These are phyloP conservation scores for Eilema depressum DNA, from an alignment of 2,888 invertebrate genomes.

Conservation along the genomic window DNA sequence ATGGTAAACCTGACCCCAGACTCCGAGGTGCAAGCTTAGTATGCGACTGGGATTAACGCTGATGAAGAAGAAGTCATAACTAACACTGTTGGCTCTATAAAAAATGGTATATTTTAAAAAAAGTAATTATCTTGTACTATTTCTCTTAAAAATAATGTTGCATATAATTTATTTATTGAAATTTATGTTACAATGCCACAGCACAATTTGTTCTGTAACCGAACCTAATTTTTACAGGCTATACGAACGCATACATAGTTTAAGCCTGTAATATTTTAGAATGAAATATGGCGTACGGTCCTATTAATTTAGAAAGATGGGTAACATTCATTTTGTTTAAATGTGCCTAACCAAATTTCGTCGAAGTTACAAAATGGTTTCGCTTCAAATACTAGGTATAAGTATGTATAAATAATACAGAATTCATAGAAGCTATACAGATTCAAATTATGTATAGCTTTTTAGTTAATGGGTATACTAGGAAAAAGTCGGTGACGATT, in stretches of 20 bases:
- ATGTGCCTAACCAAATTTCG: neutral
- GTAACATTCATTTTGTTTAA: neutral
- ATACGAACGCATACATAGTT: neutral
- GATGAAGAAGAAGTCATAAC: too few relatives aligned
- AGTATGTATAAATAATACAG: too few relatives aligned
- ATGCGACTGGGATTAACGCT: too few relatives aligned
- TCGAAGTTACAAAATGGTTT: neutral
- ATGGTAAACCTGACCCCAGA: too few relatives aligned
- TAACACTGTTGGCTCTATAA: neutral
- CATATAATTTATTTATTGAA: neutral
- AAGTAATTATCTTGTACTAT: neutral
- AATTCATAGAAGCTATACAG: too few relatives aligned
- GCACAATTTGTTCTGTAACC: neutral
- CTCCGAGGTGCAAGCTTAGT: too few relatives aligned
- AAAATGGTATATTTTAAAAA: neutral
- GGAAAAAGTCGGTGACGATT: too few relatives aligned
- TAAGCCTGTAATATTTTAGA: neutral
- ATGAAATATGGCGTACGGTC: neutral
- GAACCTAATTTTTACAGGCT: neutral
- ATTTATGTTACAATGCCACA: neutral
- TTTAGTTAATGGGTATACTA: too few relatives aligned
- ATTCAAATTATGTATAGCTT: too few relatives aligned
- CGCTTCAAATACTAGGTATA: neutral
- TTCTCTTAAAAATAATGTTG: neutral
- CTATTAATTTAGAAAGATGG: constrained; percentile 5